Percentiles rank a stretch among this genome's conserved stretches.
These are phyloP conservation scores for Cryptotermes secundus DNA, from an alignment of 1,140 invertebrate species.

Conservation along the genomic window DNA sequence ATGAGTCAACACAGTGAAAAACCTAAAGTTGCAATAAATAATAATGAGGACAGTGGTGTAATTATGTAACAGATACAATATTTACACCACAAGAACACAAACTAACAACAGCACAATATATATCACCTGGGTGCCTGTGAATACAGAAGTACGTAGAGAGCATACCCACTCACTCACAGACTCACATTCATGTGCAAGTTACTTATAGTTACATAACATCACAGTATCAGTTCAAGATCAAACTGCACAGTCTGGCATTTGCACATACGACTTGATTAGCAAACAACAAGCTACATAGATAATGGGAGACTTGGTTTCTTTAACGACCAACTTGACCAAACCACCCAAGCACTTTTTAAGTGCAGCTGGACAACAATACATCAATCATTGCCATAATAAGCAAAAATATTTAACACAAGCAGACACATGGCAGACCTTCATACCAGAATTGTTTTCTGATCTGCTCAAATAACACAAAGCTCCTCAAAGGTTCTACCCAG, in stretches of 20 bases:
- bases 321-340: conserved; percentile 2
- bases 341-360: not conserved
- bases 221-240: too few relatives aligned
- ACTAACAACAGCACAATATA: not conserved
- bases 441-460: not conserved
- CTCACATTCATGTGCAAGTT: too few relatives aligned
- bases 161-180: not conserved
- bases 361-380: not conserved
- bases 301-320: not conserved
- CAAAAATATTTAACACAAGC: conserved; percentile 17
- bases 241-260: too few relatives aligned
- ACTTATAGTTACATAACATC: too few relatives aligned
- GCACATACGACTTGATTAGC: not conserved
- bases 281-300: not conserved
- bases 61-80: not conserved
- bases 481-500: not conserved
- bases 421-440: conserved; percentile 7
- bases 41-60: not conserved
- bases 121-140: not conserved
- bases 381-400: not conserved
- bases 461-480: conserved; percentile 11
- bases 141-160: not conserved
- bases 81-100: not conserved
- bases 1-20: not conserved
- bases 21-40: not conserved